Evolutionary conservation across 2,888 invertebrate genomes (phyloP), one percentile per base, ranked within the genome.

Genomic region (Liopterus haemorrhoidalis): DNA sequence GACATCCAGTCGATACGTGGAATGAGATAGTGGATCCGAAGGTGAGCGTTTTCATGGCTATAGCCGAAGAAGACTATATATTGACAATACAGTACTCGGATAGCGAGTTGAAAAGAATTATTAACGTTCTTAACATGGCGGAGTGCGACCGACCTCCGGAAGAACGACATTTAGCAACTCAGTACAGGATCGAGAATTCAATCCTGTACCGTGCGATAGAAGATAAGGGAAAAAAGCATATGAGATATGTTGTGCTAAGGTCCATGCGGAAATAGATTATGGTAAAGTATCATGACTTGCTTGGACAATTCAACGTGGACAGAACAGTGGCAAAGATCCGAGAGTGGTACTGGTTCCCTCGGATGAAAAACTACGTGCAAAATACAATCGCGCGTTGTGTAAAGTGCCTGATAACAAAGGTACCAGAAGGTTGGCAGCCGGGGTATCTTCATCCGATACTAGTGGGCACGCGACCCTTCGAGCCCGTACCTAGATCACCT

Each of bases 401-500:
- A 4, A 49, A 61, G 2, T 69, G 65, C 44, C 40, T 63, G 4
- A 59, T 60, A 25, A 53, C 57, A 15, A 65, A 66, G 46, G 44
- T 53, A 4, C 41, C 41, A 11, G 33, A 48, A 16, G 57, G 56
- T 9, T 52, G 50, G 19, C 55, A 48, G 32, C 54, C 56, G 41
- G 67, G 67, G 8, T 44, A 51, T 9, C 46, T 67, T 11, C 57
- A 65, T 38, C 58, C 64, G 0, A 67, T 68, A 9, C 57, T 57
- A 6, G 66, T 67, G 46, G 53, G 59, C 6, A 46, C 52, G 2
- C 52, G 56, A 3, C 65, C 65, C 0, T 65, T 68, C 31, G 59
- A 65, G 41, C 66, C 64, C 0, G 15, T 68, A 11, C 65, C 67
- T 47, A 1, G 68, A 69, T 49, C 67, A 68, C 44, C 42, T 68